A percentile compares a stretch with the other conserved stretches of the same genome.
Conservation (phyloP, 2,797 vertebrate species). For the Microctenopoma stevenorrisi region DNA sequence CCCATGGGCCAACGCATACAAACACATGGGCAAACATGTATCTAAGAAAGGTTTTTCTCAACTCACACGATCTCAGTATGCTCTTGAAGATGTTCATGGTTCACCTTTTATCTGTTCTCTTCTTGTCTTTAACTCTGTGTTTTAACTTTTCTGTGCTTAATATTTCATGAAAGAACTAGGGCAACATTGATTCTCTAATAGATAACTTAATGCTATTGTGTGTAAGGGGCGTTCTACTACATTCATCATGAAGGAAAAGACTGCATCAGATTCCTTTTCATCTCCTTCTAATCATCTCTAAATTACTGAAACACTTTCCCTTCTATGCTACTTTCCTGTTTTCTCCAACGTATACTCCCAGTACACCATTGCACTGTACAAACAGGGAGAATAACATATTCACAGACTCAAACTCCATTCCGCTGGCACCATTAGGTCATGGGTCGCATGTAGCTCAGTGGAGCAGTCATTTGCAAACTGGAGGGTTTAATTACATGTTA, state of each 20-base stretch:
- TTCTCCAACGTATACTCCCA: constrained; percentile 15
- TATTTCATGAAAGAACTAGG: constrained; percentile 15
- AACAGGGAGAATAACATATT: neutral
- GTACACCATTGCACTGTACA: constrained; percentile 14
- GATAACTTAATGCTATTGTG: constrained; percentile 7
- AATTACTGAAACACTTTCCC: constrained; percentile 8
- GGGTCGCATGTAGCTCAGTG: no score
- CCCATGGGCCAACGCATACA: constrained; percentile 38
- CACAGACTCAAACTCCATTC: neutral
- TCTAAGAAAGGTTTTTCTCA: neutral
- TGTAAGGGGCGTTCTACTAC: neutral
- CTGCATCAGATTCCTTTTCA: constrained; percentile 29
- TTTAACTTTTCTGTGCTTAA: constrained; percentile 21
- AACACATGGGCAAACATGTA: constrained; percentile 28
- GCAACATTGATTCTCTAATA: constrained; percentile 13
- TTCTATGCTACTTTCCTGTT: neutral
- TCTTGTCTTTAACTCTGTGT: neutral
- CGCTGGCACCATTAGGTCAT: neutral
- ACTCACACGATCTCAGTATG: neutral
- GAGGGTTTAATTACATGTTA: no score
- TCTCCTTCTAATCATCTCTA: neutral
- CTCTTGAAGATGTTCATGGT: neutral
- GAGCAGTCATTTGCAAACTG: no score
- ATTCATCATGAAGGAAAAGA: constrained; percentile 23
- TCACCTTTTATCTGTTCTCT: neutral